Base-by-base conservation (phyloP, 1,140 invertebrate species). In the Lanistes nyassanus region DNA sequence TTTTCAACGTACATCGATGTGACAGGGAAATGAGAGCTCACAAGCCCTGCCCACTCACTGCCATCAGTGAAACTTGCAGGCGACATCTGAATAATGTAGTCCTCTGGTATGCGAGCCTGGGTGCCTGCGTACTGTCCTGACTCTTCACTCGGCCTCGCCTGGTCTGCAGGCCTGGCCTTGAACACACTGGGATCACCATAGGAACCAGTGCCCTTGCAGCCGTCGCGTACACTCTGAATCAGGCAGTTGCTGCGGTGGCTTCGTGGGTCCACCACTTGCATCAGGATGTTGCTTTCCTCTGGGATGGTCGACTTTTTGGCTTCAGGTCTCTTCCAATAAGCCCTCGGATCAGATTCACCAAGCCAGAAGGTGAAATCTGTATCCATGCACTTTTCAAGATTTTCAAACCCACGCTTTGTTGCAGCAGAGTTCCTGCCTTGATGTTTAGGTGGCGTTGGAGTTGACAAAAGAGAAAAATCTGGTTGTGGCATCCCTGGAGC, bases 1-100 rank as follows among this genome's bases (percentile, higher is more conserved):
- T 70, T 70, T n/a, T 70, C 68, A 51, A 70, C 31, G 19, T 70
- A 70, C 68, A 70, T 56, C 26, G 42, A 51, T 7, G 68, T 56
- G 51, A 11, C 21, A 5, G 9, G 2, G 7, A 19, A 56, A 0
- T 7, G 21, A 56, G 16, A 39, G 7, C 21, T 7, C 7, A 31
- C 34, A 31, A 21, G 21, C 19, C 13, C 31, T 23, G 0, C 42
- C 26, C n/a, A 19, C 3, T 23, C 39, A 4, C 34, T 21, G 68
- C 23, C 4, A 16, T n/a, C 51, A 13, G 5, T 53, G 29, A 51
- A 29, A 51, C n/a, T 51, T 11, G 51, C 68, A 4, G 68, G 68
- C 3, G 68, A 70, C 51, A 70, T 70, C 68, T 70, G 51, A 9
- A 70, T 70, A 13, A 36, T 29, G 19, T 34, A 55, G 29, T 51